Evolutionary conservation across 2,888 invertebrate species (phyloP), one percentile per base, ranked within the genome.

Genomic region (Trypoxylon attenuatum): DNA sequence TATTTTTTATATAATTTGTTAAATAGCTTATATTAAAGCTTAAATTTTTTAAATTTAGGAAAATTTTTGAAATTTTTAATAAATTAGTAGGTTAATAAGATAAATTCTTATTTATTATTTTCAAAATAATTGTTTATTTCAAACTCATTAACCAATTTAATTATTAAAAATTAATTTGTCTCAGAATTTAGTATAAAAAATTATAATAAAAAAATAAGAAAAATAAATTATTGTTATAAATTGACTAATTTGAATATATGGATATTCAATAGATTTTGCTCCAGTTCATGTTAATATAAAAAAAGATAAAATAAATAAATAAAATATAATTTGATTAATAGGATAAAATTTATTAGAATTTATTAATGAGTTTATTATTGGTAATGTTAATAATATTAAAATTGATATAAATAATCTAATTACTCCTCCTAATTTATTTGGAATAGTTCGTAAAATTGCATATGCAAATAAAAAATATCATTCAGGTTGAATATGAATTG

Each of bases 391-490:
- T 88, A 76, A 0, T 2, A 29, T 33, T 33, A 33, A 33, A 13
- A 33, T 33, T 33, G 33, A 33, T 0, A 33, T 2, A 3, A 91
- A 68, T 88, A 93, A 80, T 0, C 91, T 91, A 79, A 93, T 87
- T 45, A 94, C 93, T 68, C 94, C 94, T 52, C 93, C 93, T 88
- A 94, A 82, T 90, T 94, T 94, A 88, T 93, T 94, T 4, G 94
- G 94, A 59, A 94, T 93, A 33, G 93, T 93, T 21, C 94, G 94
- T 80, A 94, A 76, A 89, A 94, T 94, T 15, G 94, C 92, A 86
- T 94, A 94, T 10, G 94, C 93, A 89, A 94, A 94, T 89, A 94
- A 85, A 80, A 94, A 95, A 85, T 94, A 94, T 91, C 94, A 94
- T 90, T 95, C 94, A 43, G 94, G 94, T 90, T 94, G 92, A 88